Conservation (phyloP, 2,113 vertebrate species). For the Hippolais icterina region DNA sequence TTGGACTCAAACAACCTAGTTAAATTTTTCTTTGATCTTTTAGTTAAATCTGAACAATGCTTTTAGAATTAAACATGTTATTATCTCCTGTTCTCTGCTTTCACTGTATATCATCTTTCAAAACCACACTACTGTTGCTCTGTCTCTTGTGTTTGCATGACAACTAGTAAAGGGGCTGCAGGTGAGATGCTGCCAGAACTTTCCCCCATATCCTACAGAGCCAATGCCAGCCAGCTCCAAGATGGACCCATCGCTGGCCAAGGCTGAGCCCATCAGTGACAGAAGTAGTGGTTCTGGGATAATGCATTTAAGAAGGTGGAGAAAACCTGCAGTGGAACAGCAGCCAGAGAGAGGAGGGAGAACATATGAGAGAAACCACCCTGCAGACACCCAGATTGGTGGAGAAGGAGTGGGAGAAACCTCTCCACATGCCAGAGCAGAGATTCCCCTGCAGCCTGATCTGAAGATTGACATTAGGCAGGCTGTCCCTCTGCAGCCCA, state of each 20-base stretch:
- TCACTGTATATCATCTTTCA: not conserved
- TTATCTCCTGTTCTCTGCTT: not conserved
- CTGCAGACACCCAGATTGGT: not conserved
- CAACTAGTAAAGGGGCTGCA: accelerated
- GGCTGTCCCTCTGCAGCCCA: not conserved
- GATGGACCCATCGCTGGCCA: accelerated
- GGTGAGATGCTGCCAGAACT: not conserved
- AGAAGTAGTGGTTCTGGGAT: accelerated
- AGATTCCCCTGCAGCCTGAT: not conserved
- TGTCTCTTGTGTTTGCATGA: accelerated
- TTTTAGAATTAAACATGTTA: not conserved
- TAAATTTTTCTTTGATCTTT: not conserved
- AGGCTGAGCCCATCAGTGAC: accelerated
- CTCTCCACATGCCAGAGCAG: accelerated
- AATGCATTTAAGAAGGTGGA: not conserved
- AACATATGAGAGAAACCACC: accelerated
- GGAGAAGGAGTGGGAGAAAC: not conserved
- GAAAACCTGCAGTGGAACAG: not conserved
- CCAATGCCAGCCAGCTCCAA: accelerated
- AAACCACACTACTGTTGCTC: not conserved
- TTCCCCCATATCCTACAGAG: accelerated
- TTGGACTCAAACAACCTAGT: not conserved
- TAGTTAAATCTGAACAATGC: not conserved
- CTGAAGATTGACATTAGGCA: not conserved
- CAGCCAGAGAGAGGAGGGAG: not conserved